phyloP scores from a whole-genome alignment of 2,888 invertebrate species.

The Drosophila cognata region DNA sequence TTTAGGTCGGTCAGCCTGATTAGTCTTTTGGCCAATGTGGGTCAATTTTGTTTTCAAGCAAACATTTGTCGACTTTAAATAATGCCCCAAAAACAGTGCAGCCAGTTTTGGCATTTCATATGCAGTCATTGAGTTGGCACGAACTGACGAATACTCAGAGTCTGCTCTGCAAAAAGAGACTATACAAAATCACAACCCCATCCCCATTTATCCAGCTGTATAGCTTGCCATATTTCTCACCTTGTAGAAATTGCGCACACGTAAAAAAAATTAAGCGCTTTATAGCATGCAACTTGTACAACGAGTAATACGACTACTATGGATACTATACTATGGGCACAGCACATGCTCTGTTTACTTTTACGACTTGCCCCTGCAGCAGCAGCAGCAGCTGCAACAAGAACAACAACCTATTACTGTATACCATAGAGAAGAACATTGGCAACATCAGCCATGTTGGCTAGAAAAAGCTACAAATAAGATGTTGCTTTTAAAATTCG shows the following conservation, averaged over 20 bases:
- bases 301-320: slow-evolving; percentile 35
- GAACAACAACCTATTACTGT: slow-evolving; percentile 16
- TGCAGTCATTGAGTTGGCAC: slow-evolving; percentile 11
- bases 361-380: slow-evolving; percentile 67
- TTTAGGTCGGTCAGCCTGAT: slow-evolving; percentile 3
- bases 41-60: slow-evolving; percentile 35
- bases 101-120: background rate
- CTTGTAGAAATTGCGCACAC: slow-evolving; percentile 53
- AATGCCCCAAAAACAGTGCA: slow-evolving; percentile 2
- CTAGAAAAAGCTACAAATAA: slow-evolving; percentile 18
- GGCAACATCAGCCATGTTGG: slow-evolving; percentile 17
- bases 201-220: background rate
- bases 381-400: slow-evolving; percentile 28
- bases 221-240: slow-evolving; percentile 69
- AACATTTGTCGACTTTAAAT: slow-evolving; percentile 28
- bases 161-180: slow-evolving; percentile 18
- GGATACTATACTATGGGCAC: slow-evolving; percentile 27
- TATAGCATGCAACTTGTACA: slow-evolving; percentile 61
- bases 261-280: slow-evolving; percentile 77
- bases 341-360: slow-evolving; percentile 79
- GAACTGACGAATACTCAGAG: background rate
- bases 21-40: slow-evolving; percentile 30
- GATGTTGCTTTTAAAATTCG: background rate
- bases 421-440: slow-evolving; percentile 7
- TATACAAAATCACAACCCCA: slow-evolving; percentile 6